These are phyloP conservation scores for Rousettus madagascariensis DNA, from an alignment of 2,797 vertebrate genomes.

Conservation along the genomic window DNA sequence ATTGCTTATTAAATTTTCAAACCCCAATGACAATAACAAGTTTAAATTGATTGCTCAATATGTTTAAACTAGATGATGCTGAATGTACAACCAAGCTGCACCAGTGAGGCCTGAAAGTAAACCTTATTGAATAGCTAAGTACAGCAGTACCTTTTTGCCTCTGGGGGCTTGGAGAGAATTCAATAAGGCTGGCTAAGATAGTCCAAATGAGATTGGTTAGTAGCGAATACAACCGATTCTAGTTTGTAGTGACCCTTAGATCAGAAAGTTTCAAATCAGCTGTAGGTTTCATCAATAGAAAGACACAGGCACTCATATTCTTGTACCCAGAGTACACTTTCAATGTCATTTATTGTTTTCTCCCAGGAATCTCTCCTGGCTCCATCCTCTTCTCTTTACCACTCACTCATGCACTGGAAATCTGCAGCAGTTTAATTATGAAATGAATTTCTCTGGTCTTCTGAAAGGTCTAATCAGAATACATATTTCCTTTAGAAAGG, in stretches of 20 bases:
- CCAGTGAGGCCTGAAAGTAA: conserved; percentile 56
- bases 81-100: conserved; percentile 38
- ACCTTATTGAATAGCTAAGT: conserved; percentile 71
- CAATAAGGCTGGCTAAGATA: conserved; percentile 55
- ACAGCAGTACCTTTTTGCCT: conserved; percentile 62
- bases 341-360: neutral
- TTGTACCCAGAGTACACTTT: neutral
- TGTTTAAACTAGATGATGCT: conserved; percentile 78
- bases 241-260: neutral
- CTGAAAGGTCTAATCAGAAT: neutral
- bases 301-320: neutral
- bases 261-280: neutral
- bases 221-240: neutral
- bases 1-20: conserved; percentile 88
- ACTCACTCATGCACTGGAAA: neutral
- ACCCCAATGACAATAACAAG: conserved; percentile 83
- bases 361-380: neutral
- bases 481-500: neutral
- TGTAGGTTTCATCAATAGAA: neutral
- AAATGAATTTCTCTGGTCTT: neutral
- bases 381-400: neutral
- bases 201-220: conserved; percentile 52
- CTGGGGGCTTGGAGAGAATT: conserved; percentile 69
- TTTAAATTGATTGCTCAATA: conserved; percentile 85
- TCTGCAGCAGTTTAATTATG: neutral